A percentile compares a stretch with the other conserved stretches of the same genome.
These are phyloP conservation scores for Ellobius talpinus DNA, from an alignment of 2,113 vertebrate genomes.

Conservation along the genomic window DNA sequence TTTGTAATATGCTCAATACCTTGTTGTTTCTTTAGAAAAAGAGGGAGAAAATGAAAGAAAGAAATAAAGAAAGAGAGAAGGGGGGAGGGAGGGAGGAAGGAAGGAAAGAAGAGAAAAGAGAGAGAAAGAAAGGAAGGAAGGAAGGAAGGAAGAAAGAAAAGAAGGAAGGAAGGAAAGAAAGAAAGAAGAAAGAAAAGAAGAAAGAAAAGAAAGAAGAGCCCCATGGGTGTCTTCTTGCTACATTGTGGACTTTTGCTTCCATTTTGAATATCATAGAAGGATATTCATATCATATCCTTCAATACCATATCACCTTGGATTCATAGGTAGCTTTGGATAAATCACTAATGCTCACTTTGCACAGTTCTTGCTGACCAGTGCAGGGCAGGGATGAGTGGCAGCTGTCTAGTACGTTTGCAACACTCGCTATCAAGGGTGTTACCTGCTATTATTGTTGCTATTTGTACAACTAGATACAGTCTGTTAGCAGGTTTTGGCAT, in stretches of 20 bases:
- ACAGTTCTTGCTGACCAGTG: not conserved
- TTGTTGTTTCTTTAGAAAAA: not conserved
- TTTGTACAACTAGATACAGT: not conserved
- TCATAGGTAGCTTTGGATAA: not conserved
- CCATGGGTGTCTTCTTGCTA: not conserved
- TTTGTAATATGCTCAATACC: not conserved
- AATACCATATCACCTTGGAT: not conserved
- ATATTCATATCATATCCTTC: no score
- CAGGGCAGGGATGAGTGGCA: not conserved
- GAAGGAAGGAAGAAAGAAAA: no score
- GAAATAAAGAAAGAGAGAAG: no score
- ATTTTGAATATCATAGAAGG: not conserved
- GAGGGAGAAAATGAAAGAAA: accelerated
- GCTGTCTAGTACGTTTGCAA: not conserved
- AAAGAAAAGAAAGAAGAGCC: accelerated
- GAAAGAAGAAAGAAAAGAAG: accelerated
- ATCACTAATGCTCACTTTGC: not conserved
- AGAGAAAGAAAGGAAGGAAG: accelerated
- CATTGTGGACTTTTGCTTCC: not conserved
- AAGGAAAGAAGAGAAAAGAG: no score
- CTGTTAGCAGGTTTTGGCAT: not conserved
- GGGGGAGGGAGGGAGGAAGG: accelerated
- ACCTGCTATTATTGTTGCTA: not conserved
- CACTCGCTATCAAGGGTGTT: not conserved
- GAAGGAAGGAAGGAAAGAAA: accelerated